These are phyloP conservation scores for Lucinisca nassula DNA, from an alignment of 2,888 invertebrate species.

Conservation along the genomic window DNA sequence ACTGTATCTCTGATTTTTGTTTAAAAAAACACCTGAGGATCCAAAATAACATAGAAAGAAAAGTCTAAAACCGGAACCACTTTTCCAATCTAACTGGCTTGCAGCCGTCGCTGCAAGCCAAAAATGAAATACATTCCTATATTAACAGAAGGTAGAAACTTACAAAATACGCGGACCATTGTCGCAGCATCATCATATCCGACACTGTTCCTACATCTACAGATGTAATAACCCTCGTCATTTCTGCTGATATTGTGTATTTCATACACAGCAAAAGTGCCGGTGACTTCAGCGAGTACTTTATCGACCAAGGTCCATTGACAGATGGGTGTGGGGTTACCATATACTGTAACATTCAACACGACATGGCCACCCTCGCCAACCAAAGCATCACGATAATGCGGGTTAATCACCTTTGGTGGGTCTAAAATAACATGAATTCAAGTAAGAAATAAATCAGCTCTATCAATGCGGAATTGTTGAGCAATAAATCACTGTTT, in stretches of 20 bases:
- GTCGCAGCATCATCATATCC: not conserved
- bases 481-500: no score
- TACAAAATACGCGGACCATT: not conserved
- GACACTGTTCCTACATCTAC: not conserved
- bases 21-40: no score
- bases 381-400: not conserved
- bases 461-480: no score
- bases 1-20: no score
- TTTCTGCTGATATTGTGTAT: not conserved
- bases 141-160: no score
- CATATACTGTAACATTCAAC: not conserved
- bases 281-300: not conserved
- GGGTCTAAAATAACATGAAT: not conserved
- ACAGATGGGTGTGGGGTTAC: not conserved
- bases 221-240: not conserved
- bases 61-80: no score
- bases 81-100: no score
- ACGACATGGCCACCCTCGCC: not conserved
- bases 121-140: no score
- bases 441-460: not conserved
- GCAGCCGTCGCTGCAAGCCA: no score
- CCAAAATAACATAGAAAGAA: no score
- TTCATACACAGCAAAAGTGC: not conserved
- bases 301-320: not conserved
- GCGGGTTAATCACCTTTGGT: not conserved